Conservation (phyloP, 2,113 vertebrate genomes). For the Harpagus bidentatus region DNA sequence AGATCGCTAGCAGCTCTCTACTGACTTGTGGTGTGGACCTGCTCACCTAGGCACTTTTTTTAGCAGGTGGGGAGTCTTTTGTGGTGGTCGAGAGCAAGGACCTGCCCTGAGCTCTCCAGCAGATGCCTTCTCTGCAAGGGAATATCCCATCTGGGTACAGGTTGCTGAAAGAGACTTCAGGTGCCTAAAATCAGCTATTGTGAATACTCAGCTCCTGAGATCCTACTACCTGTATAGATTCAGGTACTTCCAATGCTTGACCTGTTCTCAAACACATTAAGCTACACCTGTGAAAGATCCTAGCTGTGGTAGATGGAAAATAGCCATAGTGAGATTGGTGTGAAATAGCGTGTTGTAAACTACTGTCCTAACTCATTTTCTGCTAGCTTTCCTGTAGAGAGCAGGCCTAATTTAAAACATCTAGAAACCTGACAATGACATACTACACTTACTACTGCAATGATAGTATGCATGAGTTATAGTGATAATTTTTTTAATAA, state of each 20-base stretch:
- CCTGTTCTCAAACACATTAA: neutral
- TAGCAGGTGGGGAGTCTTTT: neutral
- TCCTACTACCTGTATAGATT: neutral
- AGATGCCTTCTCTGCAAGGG: neutral
- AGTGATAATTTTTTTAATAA: neutral
- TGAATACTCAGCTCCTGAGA: neutral
- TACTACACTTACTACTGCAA: neutral
- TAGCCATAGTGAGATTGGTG: neutral
- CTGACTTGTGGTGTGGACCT: neutral
- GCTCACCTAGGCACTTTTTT: neutral
- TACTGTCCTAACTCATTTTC: neutral
- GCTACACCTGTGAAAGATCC: neutral
- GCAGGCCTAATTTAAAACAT: neutral
- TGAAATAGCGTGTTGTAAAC: neutral
- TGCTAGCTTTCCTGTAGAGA: neutral
- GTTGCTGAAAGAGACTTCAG: neutral
- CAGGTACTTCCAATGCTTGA: neutral
- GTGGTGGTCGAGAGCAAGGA: neutral
- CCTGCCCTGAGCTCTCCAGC: neutral
- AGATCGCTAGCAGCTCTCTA: neutral
- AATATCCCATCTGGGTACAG: neutral
- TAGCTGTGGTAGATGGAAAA: neutral
- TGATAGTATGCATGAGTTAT: neutral
- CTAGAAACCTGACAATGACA: neutral
- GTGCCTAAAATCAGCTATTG: neutral